A percentile compares a stretch with the other conserved stretches of the same genome.
Conservation (phyloP, 2,888 invertebrate genomes). For the Subacronicta megacephala region DNA sequence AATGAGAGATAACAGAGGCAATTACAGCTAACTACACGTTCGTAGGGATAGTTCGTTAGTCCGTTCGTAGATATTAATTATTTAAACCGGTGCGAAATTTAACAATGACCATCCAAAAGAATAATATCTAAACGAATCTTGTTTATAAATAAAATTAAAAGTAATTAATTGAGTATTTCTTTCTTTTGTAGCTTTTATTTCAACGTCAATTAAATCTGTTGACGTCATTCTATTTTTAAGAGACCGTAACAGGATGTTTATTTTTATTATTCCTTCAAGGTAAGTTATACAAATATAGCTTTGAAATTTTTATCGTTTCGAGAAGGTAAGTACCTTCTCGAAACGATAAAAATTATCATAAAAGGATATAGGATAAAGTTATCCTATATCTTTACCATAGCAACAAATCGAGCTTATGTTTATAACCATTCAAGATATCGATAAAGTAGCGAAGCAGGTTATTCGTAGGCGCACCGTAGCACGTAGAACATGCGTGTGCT, state of each 20-base stretch:
- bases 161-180: background rate
- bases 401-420: too few relatives aligned
- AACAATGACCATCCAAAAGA: constrained; percentile 15
- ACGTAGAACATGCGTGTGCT: too few relatives aligned
- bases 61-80: constrained; percentile 26
- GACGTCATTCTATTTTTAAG: background rate
- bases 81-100: constrained; percentile 14
- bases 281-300: too few relatives aligned
- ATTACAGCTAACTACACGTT: constrained; percentile 29
- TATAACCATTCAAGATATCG: too few relatives aligned
- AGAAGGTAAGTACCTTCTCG: too few relatives aligned
- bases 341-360: too few relatives aligned
- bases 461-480: too few relatives aligned
- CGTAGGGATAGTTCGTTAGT: too few relatives aligned
- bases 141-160: constrained; percentile 2
- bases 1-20: constrained; percentile 37
- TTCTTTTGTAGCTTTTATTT: constrained; percentile 1
- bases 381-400: too few relatives aligned
- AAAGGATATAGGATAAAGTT: too few relatives aligned
- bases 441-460: too few relatives aligned
- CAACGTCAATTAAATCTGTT: constrained; percentile 5
- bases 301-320: too few relatives aligned
- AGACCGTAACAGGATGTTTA: background rate
- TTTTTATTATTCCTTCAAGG: background rate
- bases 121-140: constrained; percentile 3